phyloP scores from a whole-genome alignment of 2,797 vertebrate genomes.

The Poeciliopsis infans region DNA sequence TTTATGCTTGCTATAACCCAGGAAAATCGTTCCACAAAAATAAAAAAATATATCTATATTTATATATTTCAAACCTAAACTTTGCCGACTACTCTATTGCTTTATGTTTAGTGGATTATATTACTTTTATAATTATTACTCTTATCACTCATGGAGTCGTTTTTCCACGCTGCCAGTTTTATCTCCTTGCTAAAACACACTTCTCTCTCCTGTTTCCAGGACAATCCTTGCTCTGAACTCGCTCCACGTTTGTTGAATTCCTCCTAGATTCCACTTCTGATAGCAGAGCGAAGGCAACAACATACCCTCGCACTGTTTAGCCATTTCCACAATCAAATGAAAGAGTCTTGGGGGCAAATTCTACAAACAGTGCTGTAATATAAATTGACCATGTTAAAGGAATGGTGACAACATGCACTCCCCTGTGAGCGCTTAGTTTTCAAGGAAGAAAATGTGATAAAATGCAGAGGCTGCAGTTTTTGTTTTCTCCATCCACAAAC shows the following conservation, averaged over 20 bases:
- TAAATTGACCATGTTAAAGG: constrained; percentile 56
- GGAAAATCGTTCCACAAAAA: not conserved
- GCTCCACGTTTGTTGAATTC: constrained; percentile 38
- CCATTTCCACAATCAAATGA: constrained; percentile 57
- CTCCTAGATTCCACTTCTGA: constrained; percentile 52
- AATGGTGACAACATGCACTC: constrained; percentile 11
- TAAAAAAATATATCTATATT: not conserved
- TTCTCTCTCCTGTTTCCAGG: not conserved
- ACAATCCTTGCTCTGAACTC: constrained; percentile 18
- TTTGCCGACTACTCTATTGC: not conserved
- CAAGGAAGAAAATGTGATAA: constrained; percentile 16
- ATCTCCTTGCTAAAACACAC: not conserved
- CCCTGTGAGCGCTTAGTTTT: constrained; percentile 24
- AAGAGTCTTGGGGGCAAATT: constrained; percentile 59
- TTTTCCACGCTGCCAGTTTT: not conserved
- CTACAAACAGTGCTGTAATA: constrained; percentile 45
- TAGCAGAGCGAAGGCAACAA: constrained; percentile 60
- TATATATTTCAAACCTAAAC: not conserved
- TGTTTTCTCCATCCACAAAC: constrained; percentile 33
- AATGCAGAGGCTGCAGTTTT: constrained; percentile 42
- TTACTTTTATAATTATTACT: not conserved
- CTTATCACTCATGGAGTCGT: not conserved
- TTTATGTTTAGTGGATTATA: not conserved
- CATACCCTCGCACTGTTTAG: constrained; percentile 58
- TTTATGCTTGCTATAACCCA: not conserved